Conservation (phyloP, 2,113 vertebrate species). For the Centropristis striata region DNA sequence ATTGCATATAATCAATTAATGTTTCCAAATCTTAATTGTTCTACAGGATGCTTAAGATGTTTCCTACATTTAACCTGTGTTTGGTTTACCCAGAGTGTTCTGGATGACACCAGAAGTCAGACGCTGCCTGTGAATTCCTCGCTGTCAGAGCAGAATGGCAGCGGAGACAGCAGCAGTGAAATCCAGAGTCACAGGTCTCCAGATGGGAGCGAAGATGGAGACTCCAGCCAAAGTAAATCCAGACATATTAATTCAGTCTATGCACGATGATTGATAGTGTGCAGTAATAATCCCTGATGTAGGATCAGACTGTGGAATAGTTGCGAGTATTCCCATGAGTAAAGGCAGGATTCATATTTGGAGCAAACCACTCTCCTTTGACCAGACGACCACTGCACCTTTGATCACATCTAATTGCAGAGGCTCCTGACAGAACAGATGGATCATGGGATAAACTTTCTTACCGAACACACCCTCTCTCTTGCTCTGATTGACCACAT, state of each 20-base stretch:
- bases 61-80: conserved; percentile 1
- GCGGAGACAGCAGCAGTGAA: conserved; percentile 77
- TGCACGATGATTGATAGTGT: neutral
- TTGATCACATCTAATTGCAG: conserved; percentile 80
- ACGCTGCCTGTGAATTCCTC: conserved; percentile 88
- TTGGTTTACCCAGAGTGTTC: conserved; percentile 75
- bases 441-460: conserved; percentile 61
- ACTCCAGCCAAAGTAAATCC: conserved; percentile 86
- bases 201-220: conserved; percentile 78
- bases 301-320: conserved; percentile 20
- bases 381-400: conserved; percentile 51
- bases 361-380: conserved; percentile 46
- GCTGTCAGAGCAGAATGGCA: conserved; percentile 83
- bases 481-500: conserved; percentile 67
- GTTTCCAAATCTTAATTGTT: neutral
- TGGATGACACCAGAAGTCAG: conserved; percentile 86
- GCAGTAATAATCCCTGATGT: conserved; percentile 19
- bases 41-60: neutral
- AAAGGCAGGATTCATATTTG: conserved; percentile 47
- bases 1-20: neutral
- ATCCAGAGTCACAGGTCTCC: conserved; percentile 69
- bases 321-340: conserved; percentile 42
- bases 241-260: conserved; percentile 27
- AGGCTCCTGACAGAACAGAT: conserved; percentile 56
- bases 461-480: conserved; percentile 64